These are phyloP conservation scores for Mya arenaria DNA, from an alignment of 1,140 invertebrate species.

Conservation along the genomic window DNA sequence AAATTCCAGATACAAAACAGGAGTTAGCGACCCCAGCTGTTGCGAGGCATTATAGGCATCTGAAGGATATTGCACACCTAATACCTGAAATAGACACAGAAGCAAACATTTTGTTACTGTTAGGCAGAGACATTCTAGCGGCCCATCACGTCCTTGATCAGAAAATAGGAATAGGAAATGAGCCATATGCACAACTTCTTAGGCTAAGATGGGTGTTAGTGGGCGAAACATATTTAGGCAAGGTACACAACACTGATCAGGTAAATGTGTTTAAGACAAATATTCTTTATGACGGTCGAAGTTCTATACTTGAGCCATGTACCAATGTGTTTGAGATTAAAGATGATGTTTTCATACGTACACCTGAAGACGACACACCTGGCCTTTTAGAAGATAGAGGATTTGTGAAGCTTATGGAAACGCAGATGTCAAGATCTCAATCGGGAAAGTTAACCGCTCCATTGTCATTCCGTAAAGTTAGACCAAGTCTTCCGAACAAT, in stretches of 20 bases:
- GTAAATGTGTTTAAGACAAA: slow-evolving; percentile 45
- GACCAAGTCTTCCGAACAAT: slow-evolving; percentile 28
- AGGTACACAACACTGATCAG: slow-evolving; percentile 15
- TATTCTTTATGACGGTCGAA: slow-evolving; percentile 31
- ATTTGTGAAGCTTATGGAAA: background rate
- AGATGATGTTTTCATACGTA: background rate
- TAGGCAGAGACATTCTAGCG: slow-evolving; percentile 48
- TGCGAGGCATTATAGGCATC: slow-evolving; percentile 25
- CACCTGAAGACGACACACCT: background rate
- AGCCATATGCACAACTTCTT: slow-evolving; percentile 52
- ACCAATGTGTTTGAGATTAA: slow-evolving; percentile 1
- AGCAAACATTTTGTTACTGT: slow-evolving; percentile 27
- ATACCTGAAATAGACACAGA: background rate
- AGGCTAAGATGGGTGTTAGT: slow-evolving; percentile 48
- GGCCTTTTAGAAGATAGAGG: background rate
- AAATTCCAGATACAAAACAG: slow-evolving; percentile 45
- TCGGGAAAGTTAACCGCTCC: background rate
- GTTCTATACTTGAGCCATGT: slow-evolving; percentile 39
- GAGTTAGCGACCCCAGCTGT: slow-evolving; percentile 53
- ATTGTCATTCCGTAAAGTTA: background rate
- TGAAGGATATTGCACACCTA: background rate
- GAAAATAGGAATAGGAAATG: slow-evolving; percentile 16
- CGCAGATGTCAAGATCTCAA: no score
- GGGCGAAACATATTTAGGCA: slow-evolving; percentile 50
- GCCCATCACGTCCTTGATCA: slow-evolving; percentile 55